Evolutionary conservation across 2,888 invertebrate species (phyloP).

Genomic region (Macrostomum cliftonense): DNA sequence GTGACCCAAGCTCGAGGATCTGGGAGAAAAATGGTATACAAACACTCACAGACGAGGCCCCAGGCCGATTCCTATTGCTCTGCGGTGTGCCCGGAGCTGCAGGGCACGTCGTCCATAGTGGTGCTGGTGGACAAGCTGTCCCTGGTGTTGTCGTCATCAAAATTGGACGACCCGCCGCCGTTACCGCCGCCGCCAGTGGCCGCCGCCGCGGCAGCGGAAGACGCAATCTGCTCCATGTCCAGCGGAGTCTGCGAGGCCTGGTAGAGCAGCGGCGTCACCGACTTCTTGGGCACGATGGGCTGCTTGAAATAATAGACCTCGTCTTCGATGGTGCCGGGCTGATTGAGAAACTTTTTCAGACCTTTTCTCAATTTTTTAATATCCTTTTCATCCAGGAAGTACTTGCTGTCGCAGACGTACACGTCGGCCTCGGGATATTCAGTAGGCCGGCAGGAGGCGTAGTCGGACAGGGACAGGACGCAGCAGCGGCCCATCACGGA

Average conservation of each 20-base stretch:
- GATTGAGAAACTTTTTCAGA: conserved; percentile 48
- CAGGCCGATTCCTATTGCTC: neutral
- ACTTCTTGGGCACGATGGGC: conserved; percentile 39
- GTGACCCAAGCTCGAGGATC: no score
- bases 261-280: conserved; percentile 40
- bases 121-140: conserved; percentile 61
- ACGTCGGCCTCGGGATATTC: conserved; percentile 79
- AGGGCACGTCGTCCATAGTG: conserved; percentile 43
- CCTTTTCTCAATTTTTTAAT: conserved; percentile 31
- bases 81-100: conserved; percentile 9
- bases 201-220: neutral
- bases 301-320: conserved; percentile 64
- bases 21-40: no score
- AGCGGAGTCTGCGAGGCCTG: conserved; percentile 21
- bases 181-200: conserved; percentile 1
- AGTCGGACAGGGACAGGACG: conserved; percentile 72
- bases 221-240: neutral
- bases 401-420: conserved; percentile 73
- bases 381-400: conserved; percentile 57
- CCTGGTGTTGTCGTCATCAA: conserved; percentile 41
- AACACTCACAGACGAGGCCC: neutral
- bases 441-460: conserved; percentile 71
- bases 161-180: conserved; percentile 8
- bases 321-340: conserved; percentile 64
- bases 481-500: conserved; percentile 76